Base-by-base conservation (phyloP, 92 coral and sea anemone genomes). In the Parazoanthus swiftii region DNA sequence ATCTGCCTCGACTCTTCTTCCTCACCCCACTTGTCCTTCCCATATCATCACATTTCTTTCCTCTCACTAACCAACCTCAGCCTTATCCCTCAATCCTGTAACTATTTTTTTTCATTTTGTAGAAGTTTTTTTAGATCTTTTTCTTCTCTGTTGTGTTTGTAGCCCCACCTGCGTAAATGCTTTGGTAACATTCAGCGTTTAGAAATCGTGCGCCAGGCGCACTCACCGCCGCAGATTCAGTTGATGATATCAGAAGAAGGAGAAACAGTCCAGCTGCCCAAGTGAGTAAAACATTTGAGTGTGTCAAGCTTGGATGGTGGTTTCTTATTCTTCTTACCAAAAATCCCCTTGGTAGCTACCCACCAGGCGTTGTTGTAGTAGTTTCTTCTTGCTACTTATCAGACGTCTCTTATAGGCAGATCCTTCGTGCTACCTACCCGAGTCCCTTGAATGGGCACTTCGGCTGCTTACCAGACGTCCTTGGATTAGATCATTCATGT, bases 81-180 rank as follows among this genome's bases (percentile, higher is more conserved):
- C 13, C 2, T 8, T 51, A 51, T 51, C 58, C 58, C 58, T 0
- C 2, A 9, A 9, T 15, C 16, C 16, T 15, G 2, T 8, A 9
- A 51, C 58, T 11, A 51, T 51, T 11, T 9, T 5, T 5, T 8
- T 51, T 16, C 58, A 51, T 51, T 51, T 51, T 10, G 58, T 15
- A 51, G 3, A 44, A 44, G 6, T 5, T 44, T 44, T 44, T 5
- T 44, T 9, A 44, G 14, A 79, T 23, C 29, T 66, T 11, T 8
- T 25, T 63, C 50, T 63, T 36, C 2, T 8, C 37, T 79, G 23
- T 67, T 39, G 50, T 77, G 66, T 81, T 48, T 74, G 35, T 88
- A 97, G 99, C 98, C 99, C 51, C 99, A 97, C 88, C 91, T 97
- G 66, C 94, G 96, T 38, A 97, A 97, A 51, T 97, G 99, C 82